Conservation (phyloP, 2,113 vertebrate genomes). For the Ceyx melanurus region DNA sequence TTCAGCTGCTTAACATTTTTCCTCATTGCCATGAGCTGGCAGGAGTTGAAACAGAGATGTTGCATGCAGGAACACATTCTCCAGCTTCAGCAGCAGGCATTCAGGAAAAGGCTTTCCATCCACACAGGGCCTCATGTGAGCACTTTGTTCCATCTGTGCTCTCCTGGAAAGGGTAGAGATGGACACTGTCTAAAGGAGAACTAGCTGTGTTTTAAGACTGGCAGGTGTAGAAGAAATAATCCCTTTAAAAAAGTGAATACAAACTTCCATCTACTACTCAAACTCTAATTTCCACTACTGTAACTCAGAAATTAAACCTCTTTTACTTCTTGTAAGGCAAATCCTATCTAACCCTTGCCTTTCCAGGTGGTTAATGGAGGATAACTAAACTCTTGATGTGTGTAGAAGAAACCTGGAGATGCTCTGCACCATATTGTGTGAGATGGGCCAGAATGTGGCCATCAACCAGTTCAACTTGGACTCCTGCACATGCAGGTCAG, state of each 20-base stretch:
- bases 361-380: background rate
- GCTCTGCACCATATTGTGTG: background rate
- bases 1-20: background rate
- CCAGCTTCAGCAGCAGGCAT: background rate
- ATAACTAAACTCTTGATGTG: background rate
- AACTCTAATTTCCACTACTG: background rate
- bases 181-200: background rate
- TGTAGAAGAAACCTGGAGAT: background rate
- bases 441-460: background rate
- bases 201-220: background rate
- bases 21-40: background rate
- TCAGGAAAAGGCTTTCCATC: background rate
- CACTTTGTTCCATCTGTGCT: background rate
- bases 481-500: background rate
- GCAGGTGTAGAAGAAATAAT: background rate
- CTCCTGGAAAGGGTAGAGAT: background rate
- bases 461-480: background rate
- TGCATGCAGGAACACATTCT: background rate
- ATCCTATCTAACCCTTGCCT: background rate
- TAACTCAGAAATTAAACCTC: background rate
- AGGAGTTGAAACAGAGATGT: background rate
- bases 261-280: background rate
- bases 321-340: background rate
- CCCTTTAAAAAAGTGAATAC: background rate
- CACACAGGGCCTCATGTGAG: background rate